Evolutionary conservation across 37 sponge, comb jelly and placozoan species (phyloP).

Genomic region (Aplysina aerophoba): DNA sequence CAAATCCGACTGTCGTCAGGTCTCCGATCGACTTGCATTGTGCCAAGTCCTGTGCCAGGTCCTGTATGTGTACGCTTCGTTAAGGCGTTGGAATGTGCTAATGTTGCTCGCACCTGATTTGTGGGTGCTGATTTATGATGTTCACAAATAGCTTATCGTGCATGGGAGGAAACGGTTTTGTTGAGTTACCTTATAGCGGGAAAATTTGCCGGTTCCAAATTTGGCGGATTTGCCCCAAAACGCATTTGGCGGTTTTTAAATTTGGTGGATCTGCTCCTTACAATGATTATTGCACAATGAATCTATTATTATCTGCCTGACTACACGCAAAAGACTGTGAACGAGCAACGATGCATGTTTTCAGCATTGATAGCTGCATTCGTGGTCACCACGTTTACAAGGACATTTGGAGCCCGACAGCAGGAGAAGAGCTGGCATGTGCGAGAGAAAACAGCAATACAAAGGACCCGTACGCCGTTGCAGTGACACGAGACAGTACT

Average conservation of each 20-base stretch:
- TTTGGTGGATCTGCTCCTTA: not conserved
- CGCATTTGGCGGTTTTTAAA: not conserved
- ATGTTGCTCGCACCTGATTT: no score
- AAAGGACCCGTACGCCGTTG: slow-evolving; percentile 51
- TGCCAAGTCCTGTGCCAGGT: no score
- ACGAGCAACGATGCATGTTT: not conserved
- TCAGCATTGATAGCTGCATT: not conserved
- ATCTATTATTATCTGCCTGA: not conserved
- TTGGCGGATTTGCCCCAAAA: no score
- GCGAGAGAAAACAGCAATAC: slow-evolving; percentile 24
- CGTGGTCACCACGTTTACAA: slow-evolving; percentile 20
- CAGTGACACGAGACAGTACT: slow-evolving; percentile 3
- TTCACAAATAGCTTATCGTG: no score
- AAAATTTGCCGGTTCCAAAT: slow-evolving; percentile 10
- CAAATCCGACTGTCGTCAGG: no score
- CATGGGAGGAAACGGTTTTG: no score
- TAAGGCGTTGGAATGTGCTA: no score
- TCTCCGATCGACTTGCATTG: no score
- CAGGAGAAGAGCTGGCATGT: slow-evolving; percentile 37
- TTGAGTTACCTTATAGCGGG: slow-evolving; percentile 34
- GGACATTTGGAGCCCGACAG: not conserved
- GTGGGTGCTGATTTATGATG: no score
- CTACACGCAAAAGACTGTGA: not conserved
- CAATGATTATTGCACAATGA: not conserved
- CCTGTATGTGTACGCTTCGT: no score